A percentile compares a stretch with the other conserved stretches of the same genome.
Evolutionary conservation across 2,888 invertebrate species (phyloP).

Genomic region (Orchesellides sinensis): DNA sequence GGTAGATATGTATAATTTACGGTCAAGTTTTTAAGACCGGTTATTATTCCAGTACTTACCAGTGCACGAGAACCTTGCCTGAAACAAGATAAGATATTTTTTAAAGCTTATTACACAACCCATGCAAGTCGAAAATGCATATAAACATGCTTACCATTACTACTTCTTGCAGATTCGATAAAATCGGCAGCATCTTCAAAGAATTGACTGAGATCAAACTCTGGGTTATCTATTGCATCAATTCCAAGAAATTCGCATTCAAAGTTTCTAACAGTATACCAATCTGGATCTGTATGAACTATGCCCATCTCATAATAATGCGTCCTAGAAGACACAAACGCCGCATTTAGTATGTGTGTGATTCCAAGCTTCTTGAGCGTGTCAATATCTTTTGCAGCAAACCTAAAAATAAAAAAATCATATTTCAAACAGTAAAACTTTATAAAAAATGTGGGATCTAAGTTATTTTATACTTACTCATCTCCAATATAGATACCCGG

Average conservation of each 20-base stretch:
- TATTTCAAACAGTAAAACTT: background rate
- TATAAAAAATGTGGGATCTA: background rate
- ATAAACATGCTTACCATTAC: constrained; percentile 48
- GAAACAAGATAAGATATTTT: constrained; percentile 5
- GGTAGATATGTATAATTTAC: background rate
- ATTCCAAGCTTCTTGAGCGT: constrained; percentile 77
- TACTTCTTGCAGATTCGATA: constrained; percentile 55
- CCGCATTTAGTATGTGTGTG: constrained; percentile 78
- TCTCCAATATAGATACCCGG: constrained; percentile 65
- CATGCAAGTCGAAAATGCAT: background rate
- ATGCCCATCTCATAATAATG: constrained; percentile 54
- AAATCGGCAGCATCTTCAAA: constrained; percentile 68
- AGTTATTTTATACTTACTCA: too few relatives aligned
- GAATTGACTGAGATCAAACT: constrained; percentile 58
- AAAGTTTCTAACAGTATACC: constrained; percentile 48
- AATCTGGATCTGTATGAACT: constrained; percentile 57
- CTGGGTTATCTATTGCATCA: constrained; percentile 54
- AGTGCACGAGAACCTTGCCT: constrained; percentile 64
- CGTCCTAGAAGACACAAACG: constrained; percentile 75
- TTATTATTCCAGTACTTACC: constrained; percentile 28
- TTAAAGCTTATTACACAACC: background rate
- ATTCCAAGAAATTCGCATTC: constrained; percentile 58
- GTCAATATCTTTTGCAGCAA: constrained; percentile 65
- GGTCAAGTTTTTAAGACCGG: background rate
- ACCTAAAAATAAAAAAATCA: constrained; percentile 26